These are phyloP conservation scores for Marisa cornuarietis DNA, from an alignment of 1,140 invertebrate species.

Conservation along the genomic window DNA sequence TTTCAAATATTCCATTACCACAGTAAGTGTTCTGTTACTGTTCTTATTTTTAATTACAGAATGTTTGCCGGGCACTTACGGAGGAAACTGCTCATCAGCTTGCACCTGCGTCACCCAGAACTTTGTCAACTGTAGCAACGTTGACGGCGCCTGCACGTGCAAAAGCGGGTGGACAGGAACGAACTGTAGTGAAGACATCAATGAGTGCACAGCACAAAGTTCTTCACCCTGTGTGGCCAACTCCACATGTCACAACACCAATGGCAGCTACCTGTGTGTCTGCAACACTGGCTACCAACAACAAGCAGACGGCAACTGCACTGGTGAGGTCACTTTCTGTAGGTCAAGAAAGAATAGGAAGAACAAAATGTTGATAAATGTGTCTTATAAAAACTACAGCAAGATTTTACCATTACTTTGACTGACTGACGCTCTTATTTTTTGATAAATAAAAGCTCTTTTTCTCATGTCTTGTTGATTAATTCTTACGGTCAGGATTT, in stretches of 20 bases:
- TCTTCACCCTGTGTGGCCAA: not conserved
- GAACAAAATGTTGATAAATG: too few relatives aligned
- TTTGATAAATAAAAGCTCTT: too few relatives aligned
- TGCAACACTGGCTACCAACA: conserved; percentile 6
- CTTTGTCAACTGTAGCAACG: not conserved
- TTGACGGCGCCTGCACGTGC: conserved; percentile 7
- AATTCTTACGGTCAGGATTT: too few relatives aligned
- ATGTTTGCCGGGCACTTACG: too few relatives aligned
- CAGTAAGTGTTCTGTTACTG: not conserved
- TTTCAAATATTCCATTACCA: too few relatives aligned
- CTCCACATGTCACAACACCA: conserved; percentile 11
- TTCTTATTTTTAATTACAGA: not conserved
- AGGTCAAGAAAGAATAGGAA: too few relatives aligned
- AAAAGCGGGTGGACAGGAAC: not conserved
- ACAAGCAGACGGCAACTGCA: not conserved
- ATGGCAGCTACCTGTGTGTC: conserved; percentile 12
- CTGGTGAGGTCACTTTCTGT: not conserved
- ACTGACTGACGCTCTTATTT: rapidly evolving
- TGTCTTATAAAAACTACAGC: too few relatives aligned
- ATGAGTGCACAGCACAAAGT: too few relatives aligned
- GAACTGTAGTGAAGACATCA: too few relatives aligned
- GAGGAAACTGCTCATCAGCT: not conserved
- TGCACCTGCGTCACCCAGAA: not conserved
- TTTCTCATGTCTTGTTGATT: too few relatives aligned
- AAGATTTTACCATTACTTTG: too few relatives aligned